Percentiles rank a stretch among this genome's conserved stretches.
phyloP scores from a whole-genome alignment of 2,888 invertebrate genomes.

The Lochmaea capreae region DNA sequence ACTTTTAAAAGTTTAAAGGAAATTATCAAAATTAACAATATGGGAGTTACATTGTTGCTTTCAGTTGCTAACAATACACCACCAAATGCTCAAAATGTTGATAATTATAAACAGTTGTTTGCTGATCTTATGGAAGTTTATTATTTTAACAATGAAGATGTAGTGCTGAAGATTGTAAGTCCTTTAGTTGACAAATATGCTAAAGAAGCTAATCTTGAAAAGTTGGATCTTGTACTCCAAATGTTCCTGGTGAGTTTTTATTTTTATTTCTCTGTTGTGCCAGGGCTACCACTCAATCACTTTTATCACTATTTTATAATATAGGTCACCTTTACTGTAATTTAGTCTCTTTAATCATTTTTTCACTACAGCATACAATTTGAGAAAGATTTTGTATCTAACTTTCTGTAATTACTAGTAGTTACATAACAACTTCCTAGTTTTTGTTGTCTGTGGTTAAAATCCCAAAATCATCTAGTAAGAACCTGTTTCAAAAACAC shows the following conservation, averaged over 20 bases:
- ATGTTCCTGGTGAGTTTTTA: constrained; percentile 39
- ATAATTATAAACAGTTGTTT: constrained; percentile 53
- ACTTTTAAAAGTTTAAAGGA: constrained; percentile 48
- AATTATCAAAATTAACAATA: constrained; percentile 51
- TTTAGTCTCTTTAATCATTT: too few species aligned
- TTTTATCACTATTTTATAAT: too few species aligned
- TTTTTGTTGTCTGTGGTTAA: too few species aligned
- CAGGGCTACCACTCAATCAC: too few species aligned
- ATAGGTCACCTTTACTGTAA: too few species aligned
- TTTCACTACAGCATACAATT: too few species aligned
- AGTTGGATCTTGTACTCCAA: constrained; percentile 37
- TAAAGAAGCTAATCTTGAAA: constrained; percentile 28
- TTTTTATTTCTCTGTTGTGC: too few species aligned
- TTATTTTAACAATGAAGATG: constrained; percentile 47
- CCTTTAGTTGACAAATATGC: constrained; percentile 37
- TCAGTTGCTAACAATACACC: constrained; percentile 46
- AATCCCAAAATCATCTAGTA: too few species aligned
- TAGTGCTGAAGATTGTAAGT: constrained; percentile 42
- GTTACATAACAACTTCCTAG: too few species aligned
- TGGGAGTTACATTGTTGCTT: constrained; percentile 51
- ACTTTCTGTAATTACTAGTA: too few species aligned
- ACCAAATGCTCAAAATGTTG: constrained; percentile 50
- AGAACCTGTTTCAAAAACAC: too few species aligned
- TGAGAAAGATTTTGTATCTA: too few species aligned
- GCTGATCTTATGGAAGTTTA: constrained; percentile 49